Conservation (phyloP, 92 coral and sea anemone species). For the Muricea muricata region DNA sequence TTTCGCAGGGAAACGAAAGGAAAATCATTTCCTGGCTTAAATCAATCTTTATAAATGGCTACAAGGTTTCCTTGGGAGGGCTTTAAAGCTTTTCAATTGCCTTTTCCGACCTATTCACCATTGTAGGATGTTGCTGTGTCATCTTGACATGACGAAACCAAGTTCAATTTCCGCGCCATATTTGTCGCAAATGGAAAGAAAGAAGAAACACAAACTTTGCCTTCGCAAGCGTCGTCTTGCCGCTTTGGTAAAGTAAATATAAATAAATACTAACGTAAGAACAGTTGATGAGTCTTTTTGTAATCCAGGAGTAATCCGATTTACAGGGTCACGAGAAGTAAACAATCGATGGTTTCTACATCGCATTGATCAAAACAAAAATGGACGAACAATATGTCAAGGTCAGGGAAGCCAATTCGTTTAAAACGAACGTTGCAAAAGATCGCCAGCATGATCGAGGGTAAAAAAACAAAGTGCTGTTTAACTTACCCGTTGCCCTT, state of each 20-base stretch:
- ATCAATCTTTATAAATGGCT: neutral
- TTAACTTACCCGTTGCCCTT: constrained; percentile 14
- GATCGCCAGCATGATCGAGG: neutral
- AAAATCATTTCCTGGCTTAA: constrained; percentile 15
- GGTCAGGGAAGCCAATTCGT: neutral
- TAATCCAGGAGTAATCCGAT: constrained; percentile 49
- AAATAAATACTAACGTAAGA: constrained; percentile 31
- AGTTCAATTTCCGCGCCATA: constrained; percentile 19
- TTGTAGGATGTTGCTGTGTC: neutral
- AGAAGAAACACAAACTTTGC: neutral
- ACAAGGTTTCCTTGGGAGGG: constrained; percentile 5
- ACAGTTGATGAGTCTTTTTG: constrained; percentile 25
- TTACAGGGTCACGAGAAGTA: constrained; percentile 40
- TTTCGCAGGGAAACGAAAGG: constrained; percentile 24
- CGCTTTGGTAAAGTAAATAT: constrained; percentile 23
- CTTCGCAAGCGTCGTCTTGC: neutral
- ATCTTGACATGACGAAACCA: constrained; percentile 11
- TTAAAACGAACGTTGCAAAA: neutral
- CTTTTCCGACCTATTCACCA: constrained; percentile 14
- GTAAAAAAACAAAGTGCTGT: neutral
- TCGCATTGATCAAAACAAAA: constrained; percentile 18
- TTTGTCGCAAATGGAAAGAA: constrained; percentile 30
- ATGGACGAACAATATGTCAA: constrained; percentile 2
- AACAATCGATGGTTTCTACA: neutral
- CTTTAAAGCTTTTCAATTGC: constrained; percentile 1